These are phyloP conservation scores for Philypnodon macrostomus DNA, from an alignment of 2,797 vertebrate genomes.

Conservation along the genomic window DNA sequence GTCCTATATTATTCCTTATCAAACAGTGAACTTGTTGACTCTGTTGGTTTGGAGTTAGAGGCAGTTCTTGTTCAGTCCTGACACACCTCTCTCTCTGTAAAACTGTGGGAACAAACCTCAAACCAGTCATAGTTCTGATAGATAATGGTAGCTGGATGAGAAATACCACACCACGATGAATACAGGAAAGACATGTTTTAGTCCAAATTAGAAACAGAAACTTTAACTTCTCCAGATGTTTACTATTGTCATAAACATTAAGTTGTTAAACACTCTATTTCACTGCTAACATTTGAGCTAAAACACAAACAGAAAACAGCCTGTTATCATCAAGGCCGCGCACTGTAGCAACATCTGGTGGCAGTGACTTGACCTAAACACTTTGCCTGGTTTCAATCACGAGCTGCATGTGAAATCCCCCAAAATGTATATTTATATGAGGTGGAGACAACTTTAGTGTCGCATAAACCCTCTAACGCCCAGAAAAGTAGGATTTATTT, in stretches of 20 bases:
- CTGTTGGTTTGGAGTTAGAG: background rate
- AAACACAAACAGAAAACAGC: background rate
- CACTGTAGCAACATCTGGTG: slow-evolving; percentile 61
- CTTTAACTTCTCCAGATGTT: slow-evolving; percentile 3
- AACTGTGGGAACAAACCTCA: slow-evolving; percentile 23
- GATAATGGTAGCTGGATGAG: no score
- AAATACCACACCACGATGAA: slow-evolving; percentile 53
- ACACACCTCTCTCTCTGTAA: slow-evolving; percentile 12
- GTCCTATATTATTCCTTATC: background rate
- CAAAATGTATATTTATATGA: background rate
- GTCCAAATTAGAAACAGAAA: background rate
- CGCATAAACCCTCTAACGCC: background rate
- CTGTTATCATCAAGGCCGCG: slow-evolving; percentile 12
- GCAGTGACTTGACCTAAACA: slow-evolving; percentile 14
- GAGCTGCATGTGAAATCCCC: background rate
- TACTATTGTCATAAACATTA: background rate
- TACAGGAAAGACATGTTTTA: slow-evolving; percentile 3
- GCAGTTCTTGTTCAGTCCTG: slow-evolving; percentile 25
- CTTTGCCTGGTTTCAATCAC: slow-evolving; percentile 3
- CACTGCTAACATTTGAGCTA: background rate
- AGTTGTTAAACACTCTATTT: slow-evolving; percentile 7
- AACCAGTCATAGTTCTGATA: no score
- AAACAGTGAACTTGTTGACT: slow-evolving; percentile 20
- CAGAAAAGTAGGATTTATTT: slow-evolving; percentile 5
- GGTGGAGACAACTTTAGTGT: background rate